Evolutionary conservation across 2,888 invertebrate genomes (phyloP).

Genomic region (Caenorhabditis sp.): DNA sequence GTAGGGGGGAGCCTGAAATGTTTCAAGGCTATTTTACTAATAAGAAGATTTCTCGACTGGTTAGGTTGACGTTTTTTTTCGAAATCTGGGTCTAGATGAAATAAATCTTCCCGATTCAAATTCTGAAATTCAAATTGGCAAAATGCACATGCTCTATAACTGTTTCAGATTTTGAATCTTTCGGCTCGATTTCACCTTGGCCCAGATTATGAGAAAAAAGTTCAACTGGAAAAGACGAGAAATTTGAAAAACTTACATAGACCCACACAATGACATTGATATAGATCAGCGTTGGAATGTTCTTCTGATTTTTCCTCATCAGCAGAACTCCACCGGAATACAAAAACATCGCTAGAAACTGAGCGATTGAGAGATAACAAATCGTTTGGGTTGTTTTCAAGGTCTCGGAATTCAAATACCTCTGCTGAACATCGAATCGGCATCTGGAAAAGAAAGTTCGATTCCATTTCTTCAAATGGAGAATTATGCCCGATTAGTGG

Average conservation of each 20-base stretch:
- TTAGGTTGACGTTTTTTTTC: too few relatives aligned
- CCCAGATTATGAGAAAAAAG: too few relatives aligned
- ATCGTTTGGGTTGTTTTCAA: slow-evolving; percentile 52
- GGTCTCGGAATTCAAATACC: slow-evolving; percentile 45
- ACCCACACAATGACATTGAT: slow-evolving; percentile 55
- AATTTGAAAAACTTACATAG: slow-evolving; percentile 53
- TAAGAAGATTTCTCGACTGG: not conserved
- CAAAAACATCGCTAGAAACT: slow-evolving; percentile 51
- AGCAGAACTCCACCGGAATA: slow-evolving; percentile 52
- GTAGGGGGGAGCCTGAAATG: slow-evolving; percentile 50
- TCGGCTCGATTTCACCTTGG: too few relatives aligned
- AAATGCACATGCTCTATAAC: too few relatives aligned
- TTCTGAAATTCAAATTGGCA: too few relatives aligned
- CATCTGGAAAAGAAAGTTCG: slow-evolving; percentile 20
- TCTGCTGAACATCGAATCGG: slow-evolving; percentile 46
- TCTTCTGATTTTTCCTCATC: slow-evolving; percentile 45
- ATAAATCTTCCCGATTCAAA: too few relatives aligned
- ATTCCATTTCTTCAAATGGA: not conserved
- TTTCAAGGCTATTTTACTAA: too few relatives aligned
- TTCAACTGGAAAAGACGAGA: too few relatives aligned
- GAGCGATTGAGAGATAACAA: slow-evolving; percentile 45
- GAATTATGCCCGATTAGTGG: not conserved
- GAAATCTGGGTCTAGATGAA: too few relatives aligned
- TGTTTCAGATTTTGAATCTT: too few relatives aligned
- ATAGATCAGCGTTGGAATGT: slow-evolving; percentile 39